phyloP scores from a whole-genome alignment of 1,140 invertebrate genomes.

The Bombus terrestris region DNA sequence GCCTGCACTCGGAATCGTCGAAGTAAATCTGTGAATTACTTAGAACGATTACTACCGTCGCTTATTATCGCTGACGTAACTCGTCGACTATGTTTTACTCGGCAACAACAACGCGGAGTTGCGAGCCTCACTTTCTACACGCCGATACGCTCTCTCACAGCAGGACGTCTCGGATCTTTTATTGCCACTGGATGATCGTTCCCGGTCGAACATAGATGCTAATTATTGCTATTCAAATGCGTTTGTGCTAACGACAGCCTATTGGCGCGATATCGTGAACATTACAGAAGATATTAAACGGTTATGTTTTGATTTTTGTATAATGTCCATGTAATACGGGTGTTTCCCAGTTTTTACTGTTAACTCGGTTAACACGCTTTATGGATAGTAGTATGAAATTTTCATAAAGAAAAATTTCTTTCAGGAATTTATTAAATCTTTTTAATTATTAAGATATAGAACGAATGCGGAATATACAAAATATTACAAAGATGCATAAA shows the following conservation, averaged over 20 bases:
- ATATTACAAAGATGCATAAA: background rate
- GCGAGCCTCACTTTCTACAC: constrained; percentile 49
- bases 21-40: constrained; percentile 54
- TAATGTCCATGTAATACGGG: too few relatives aligned
- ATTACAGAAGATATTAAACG: background rate
- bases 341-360: too few relatives aligned
- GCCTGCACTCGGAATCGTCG: background rate
- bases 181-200: constrained; percentile 31
- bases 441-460: too few relatives aligned
- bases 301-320: background rate
- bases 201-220: constrained; percentile 2
- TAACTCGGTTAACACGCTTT: too few relatives aligned
- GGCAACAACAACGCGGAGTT: constrained; percentile 31
- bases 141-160: constrained; percentile 24
- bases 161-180: constrained; percentile 17
- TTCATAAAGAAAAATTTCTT: too few relatives aligned
- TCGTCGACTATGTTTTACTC: constrained; percentile 45
- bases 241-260: background rate
- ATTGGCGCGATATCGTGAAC: background rate
- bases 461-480: background rate
- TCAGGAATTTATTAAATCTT: too few relatives aligned
- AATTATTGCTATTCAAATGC: background rate
- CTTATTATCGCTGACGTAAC: constrained; percentile 60
- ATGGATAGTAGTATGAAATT: too few relatives aligned
- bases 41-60: constrained; percentile 50